These are phyloP conservation scores for Cepphus grylle DNA, from an alignment of 2,113 vertebrate species.

Conservation along the genomic window DNA sequence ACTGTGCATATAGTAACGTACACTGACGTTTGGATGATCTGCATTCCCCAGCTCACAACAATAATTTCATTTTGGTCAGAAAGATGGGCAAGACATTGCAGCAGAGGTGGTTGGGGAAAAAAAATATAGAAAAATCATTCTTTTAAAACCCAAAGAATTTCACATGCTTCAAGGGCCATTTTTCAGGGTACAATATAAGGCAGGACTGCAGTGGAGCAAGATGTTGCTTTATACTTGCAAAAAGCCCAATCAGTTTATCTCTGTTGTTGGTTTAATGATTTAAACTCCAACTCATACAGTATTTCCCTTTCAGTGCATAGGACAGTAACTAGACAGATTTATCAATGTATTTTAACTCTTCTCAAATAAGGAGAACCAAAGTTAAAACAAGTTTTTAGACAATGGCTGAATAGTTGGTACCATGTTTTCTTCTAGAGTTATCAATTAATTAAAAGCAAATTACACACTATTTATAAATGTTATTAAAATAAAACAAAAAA, in stretches of 20 bases:
- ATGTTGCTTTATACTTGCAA: not conserved
- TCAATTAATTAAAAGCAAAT: not conserved
- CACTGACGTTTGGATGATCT: not conserved
- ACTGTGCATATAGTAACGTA: not conserved
- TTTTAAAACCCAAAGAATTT: not conserved
- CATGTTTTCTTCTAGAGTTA: not conserved
- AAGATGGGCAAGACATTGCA: not conserved
- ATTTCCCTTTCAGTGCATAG: not conserved
- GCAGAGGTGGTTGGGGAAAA: not conserved
- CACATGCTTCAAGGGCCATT: not conserved
- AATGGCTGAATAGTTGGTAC: not conserved
- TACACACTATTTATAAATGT: not conserved
- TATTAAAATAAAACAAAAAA: not conserved
- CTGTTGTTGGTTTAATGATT: not conserved
- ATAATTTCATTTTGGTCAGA: not conserved
- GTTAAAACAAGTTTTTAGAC: not conserved
- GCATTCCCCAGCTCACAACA: not conserved
- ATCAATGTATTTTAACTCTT: not conserved
- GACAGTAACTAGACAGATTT: not conserved
- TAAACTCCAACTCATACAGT: not conserved
- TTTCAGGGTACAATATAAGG: not conserved
- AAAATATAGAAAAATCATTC: not conserved
- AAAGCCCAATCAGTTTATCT: not conserved
- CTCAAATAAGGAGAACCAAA: not conserved
- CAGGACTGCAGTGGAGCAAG: not conserved